phyloP scores from a whole-genome alignment of 2,888 invertebrate species.

The Stratiomys singularior region DNA sequence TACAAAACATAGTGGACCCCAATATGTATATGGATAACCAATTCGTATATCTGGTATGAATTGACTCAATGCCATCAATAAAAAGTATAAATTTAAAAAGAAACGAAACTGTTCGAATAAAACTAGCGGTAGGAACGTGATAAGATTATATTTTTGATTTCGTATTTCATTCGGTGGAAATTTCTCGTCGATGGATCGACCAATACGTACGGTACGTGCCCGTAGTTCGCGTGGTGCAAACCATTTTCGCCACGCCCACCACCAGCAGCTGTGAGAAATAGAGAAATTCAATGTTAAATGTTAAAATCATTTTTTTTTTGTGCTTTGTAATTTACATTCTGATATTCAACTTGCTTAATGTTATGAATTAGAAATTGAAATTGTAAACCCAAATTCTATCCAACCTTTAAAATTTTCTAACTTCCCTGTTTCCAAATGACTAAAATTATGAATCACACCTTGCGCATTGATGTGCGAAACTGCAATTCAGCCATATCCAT shows the following conservation, averaged over 20 bases:
- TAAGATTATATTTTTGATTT: conserved; percentile 97
- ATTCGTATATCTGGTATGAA: conserved; percentile 97
- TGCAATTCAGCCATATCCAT: too few relatives aligned
- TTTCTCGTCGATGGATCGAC: conserved; percentile 80
- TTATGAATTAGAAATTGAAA: too few relatives aligned
- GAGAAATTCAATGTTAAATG: too few relatives aligned
- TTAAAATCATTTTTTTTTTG: too few relatives aligned
- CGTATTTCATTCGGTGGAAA: conserved; percentile 96
- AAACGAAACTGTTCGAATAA: conserved; percentile 99
- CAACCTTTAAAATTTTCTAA: too few relatives aligned
- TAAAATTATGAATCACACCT: too few relatives aligned
- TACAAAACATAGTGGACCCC: conserved; percentile 98
- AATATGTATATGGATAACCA: conserved; percentile 98
- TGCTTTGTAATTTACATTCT: too few relatives aligned
- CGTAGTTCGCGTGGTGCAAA: conserved; percentile 79
- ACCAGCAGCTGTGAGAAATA: conserved; percentile 78
- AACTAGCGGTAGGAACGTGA: conserved; percentile 90
- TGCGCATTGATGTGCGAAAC: too few relatives aligned
- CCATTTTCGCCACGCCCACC: conserved; percentile 78
- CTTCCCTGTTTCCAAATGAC: too few relatives aligned
- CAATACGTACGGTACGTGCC: conserved; percentile 81
- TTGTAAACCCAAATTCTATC: too few relatives aligned
- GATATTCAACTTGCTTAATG: too few relatives aligned
- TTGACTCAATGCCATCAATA: conserved; percentile 97
- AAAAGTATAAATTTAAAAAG: conserved; percentile 97